These are phyloP conservation scores for Nomada ruficornis DNA, from an alignment of 2,888 invertebrate species.

Conservation along the genomic window DNA sequence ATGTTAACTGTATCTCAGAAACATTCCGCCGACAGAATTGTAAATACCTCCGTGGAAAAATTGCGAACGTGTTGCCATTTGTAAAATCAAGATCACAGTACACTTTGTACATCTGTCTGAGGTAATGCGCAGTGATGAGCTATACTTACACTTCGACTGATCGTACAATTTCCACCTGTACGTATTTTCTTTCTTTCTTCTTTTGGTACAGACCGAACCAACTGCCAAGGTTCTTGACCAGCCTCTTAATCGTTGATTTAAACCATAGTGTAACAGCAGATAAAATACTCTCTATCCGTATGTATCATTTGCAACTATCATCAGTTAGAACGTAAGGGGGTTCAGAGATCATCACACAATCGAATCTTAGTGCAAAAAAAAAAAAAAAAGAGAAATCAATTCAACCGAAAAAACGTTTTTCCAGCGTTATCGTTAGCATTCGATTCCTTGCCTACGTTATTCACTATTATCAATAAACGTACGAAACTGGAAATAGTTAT, in stretches of 20 bases:
- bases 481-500: constrained; percentile 20
- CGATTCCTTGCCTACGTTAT: constrained; percentile 27
- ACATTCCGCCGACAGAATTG: constrained; percentile 55
- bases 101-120: constrained; percentile 2
- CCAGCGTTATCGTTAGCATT: constrained; percentile 52
- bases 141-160: not conserved
- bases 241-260: no score
- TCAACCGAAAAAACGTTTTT: constrained; percentile 29
- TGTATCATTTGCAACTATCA: not conserved
- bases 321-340: not conserved
- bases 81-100: not conserved
- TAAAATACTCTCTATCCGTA: not conserved
- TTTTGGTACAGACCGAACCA: not conserved
- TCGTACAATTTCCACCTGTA: not conserved
- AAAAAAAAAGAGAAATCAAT: not conserved
- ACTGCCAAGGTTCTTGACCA: no score
- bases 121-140: not conserved
- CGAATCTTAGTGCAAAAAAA: constrained; percentile 11
- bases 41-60: constrained; percentile 27
- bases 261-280: not conserved
- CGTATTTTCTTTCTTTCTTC: not conserved
- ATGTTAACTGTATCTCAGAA: constrained; percentile 31
- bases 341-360: not conserved
- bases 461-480: constrained; percentile 34
- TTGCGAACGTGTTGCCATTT: constrained; percentile 8